These are phyloP conservation scores for Ochlodes sylvanus DNA, from an alignment of 2,888 invertebrate genomes.

Conservation along the genomic window DNA sequence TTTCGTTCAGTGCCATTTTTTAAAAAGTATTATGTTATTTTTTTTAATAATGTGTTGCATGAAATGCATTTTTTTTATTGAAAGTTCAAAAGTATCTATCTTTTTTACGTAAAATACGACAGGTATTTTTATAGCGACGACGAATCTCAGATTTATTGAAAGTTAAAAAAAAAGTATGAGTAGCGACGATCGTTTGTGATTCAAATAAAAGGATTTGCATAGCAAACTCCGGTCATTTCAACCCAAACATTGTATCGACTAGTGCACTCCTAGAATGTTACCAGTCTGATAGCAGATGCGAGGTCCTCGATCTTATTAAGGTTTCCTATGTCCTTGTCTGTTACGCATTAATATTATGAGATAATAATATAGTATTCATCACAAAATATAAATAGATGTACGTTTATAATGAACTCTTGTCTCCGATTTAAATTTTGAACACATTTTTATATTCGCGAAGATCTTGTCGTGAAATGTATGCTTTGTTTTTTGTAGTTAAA, in stretches of 20 bases:
- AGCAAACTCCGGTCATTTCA: conserved; percentile 64
- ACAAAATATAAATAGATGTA: conserved; percentile 13
- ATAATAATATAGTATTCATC: conserved; percentile 30
- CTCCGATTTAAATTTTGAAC: conserved; percentile 14
- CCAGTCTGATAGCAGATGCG: conserved; percentile 46
- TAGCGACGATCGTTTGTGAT: conserved; percentile 56
- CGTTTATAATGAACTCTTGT: neutral
- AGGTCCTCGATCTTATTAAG: conserved; percentile 37
- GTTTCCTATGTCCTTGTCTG: conserved; percentile 34
- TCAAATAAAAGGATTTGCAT: conserved; percentile 68
- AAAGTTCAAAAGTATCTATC: conserved; percentile 53
- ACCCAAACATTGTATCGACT: conserved; percentile 52
- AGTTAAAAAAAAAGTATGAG: conserved; percentile 31
- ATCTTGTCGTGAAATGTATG: conserved; percentile 22
- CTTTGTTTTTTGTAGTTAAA: conserved; percentile 21
- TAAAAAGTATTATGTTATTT: conserved; percentile 80
- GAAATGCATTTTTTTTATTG: conserved; percentile 72
- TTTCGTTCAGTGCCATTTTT: conserved; percentile 81
- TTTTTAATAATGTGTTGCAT: conserved; percentile 80
- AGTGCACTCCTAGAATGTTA: conserved; percentile 66
- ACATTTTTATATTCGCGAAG: conserved; percentile 10
- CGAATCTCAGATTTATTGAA: conserved; percentile 68
- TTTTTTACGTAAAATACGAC: conserved; percentile 55
- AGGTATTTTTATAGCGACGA: conserved; percentile 63
- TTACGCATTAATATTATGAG: conserved; percentile 30